These are phyloP conservation scores for Crax fasciolata DNA, from an alignment of 2,797 vertebrate genomes.

Conservation along the genomic window DNA sequence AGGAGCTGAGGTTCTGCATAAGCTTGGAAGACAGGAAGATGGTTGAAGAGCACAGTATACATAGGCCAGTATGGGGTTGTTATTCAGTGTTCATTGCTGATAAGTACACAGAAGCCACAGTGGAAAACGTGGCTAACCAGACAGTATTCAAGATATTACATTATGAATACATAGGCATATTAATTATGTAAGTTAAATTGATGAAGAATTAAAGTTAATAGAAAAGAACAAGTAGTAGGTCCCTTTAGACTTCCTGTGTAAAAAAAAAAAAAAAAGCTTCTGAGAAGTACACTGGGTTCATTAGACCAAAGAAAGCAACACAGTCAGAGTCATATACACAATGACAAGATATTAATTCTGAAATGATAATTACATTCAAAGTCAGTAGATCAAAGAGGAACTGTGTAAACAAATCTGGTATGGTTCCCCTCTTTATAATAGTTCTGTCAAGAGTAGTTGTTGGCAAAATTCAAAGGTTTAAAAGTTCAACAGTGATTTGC, in stretches of 20 bases:
- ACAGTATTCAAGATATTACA: neutral
- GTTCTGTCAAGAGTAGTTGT: conserved; percentile 17
- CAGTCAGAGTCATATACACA: neutral
- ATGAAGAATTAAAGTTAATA: conserved; percentile 59
- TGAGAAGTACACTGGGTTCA: neutral
- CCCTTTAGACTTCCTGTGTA: neutral
- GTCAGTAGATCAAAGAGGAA: conserved; percentile 61
- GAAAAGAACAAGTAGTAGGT: conserved; percentile 22
- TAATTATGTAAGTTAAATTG: conserved; percentile 25
- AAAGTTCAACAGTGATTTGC: neutral
- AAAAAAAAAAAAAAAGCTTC: no score
- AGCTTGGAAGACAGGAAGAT: conserved; percentile 48
- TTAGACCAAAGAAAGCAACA: conserved; percentile 35
- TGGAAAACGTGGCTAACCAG: conserved; percentile 23
- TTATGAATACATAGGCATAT: neutral
- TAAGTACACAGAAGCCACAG: neutral
- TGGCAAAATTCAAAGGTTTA: conserved; percentile 40
- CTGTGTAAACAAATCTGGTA: conserved; percentile 58
- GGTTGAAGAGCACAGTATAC: conserved; percentile 26
- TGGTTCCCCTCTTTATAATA: conserved; percentile 40
- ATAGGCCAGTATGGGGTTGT: conserved; percentile 19
- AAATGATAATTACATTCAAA: conserved; percentile 62
- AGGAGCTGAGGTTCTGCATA: conserved; percentile 66
- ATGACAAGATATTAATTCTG: conserved; percentile 62
- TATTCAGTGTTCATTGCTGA: conserved; percentile 9